Conservation (phyloP, 2,888 invertebrate species). For the Tetragonisca angustula region DNA sequence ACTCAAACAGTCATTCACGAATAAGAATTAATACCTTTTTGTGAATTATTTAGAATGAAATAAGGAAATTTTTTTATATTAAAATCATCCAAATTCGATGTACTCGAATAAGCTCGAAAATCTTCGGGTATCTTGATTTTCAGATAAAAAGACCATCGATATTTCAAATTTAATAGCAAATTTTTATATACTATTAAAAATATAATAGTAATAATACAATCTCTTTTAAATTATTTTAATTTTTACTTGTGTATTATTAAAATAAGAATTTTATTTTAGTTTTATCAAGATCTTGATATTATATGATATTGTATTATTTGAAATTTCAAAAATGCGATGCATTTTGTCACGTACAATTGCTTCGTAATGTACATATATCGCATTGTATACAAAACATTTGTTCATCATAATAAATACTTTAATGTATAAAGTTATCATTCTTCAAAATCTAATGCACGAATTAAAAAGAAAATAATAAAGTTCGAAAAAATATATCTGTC, state of each 20-base stretch:
- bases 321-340: conserved; percentile 27
- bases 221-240: background rate
- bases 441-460: background rate
- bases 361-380: conserved; percentile 33
- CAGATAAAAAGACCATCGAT: no score
- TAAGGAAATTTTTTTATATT: background rate
- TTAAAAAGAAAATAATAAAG: background rate
- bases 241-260: background rate
- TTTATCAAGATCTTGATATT: background rate
- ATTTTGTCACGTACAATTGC: conserved; percentile 33
- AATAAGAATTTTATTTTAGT: background rate
- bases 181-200: background rate
- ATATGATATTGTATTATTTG: background rate
- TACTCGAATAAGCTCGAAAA: background rate
- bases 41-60: background rate
- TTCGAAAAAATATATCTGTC: background rate
- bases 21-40: background rate
- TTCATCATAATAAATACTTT: conserved; percentile 11
- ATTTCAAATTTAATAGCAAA: background rate
- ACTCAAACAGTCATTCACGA: background rate
- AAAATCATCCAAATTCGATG: background rate
- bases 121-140: background rate
- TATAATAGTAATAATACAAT: background rate
- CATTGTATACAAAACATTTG: conserved; percentile 31
- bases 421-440: conserved; percentile 28